These are phyloP conservation scores for Stegana nigrithorax DNA, from an alignment of 2,888 invertebrate species.

Conservation along the genomic window DNA sequence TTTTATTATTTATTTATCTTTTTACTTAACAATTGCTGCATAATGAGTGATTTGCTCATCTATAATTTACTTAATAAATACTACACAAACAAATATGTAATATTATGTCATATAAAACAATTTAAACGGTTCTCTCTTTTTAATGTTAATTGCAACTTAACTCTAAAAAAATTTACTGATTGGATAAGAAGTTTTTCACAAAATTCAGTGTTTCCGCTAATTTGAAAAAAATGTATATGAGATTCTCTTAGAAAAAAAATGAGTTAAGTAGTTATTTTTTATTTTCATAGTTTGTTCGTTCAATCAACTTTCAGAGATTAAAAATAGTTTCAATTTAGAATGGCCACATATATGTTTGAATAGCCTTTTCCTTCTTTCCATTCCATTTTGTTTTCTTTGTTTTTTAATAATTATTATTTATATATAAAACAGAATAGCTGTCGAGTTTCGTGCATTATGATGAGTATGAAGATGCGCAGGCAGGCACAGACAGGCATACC, in stretches of 20 bases:
- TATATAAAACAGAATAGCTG: not conserved
- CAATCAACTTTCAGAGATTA: not conserved
- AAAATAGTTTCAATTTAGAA: not conserved
- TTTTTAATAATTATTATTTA: too few relatives aligned
- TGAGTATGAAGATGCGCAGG: not conserved
- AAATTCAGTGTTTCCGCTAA: too few relatives aligned
- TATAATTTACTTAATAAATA: conserved; percentile 9
- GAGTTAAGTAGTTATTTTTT: not conserved
- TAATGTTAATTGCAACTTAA: not conserved
- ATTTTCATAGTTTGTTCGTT: conserved; percentile 3
- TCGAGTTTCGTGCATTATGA: not conserved
- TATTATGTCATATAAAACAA: conserved; percentile 21
- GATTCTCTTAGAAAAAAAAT: too few relatives aligned
- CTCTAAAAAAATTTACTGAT: conserved; percentile 30
- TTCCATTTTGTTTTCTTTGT: not conserved
- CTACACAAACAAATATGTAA: conserved; percentile 31
- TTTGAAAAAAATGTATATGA: too few relatives aligned
- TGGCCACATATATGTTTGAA: conserved; percentile 17
- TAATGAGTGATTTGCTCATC: conserved; percentile 32
- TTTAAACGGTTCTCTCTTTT: conserved; percentile 33
- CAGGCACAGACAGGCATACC: not conserved
- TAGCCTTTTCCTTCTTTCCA: too few relatives aligned
- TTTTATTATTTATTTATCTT: conserved; percentile 7
- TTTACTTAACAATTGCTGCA: conserved; percentile 26
- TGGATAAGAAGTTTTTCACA: conserved; percentile 12